These are phyloP conservation scores for Odontamblyopus rebecca DNA, from an alignment of 2,797 vertebrate species.

Conservation along the genomic window DNA sequence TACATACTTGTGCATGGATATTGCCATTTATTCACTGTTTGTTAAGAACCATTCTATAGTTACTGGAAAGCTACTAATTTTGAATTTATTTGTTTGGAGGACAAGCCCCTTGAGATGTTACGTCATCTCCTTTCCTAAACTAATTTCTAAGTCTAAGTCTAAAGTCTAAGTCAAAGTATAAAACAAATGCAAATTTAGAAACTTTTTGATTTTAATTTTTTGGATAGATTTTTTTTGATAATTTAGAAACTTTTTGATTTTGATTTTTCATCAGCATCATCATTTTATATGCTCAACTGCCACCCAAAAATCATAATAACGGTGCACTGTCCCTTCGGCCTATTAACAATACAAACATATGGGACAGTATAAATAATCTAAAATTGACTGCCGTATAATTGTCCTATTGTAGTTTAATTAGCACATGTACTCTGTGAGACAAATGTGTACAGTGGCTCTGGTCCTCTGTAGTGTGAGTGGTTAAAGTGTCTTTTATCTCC, in stretches of 20 bases:
- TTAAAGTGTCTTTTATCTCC: slow-evolving; percentile 35
- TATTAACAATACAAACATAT: background rate
- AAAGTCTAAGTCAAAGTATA: background rate
- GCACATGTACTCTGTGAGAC: background rate
- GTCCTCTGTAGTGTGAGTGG: slow-evolving; percentile 4
- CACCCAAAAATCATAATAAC: background rate
- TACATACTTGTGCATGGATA: too few species aligned
- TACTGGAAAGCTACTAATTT: background rate
- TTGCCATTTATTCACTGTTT: background rate
- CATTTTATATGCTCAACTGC: background rate
- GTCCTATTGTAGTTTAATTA: background rate
- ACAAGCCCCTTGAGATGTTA: too few species aligned
- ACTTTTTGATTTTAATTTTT: too few species aligned
- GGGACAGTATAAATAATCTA: background rate
- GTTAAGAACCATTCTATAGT: background rate
- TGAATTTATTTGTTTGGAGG: too few species aligned
- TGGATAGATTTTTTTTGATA: too few species aligned
- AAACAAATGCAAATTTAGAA: background rate
- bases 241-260: background rate
- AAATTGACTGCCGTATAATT: background rate
- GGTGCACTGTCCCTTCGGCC: background rate
- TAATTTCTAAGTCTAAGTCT: background rate
- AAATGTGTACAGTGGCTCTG: background rate
- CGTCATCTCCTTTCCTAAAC: too few species aligned
- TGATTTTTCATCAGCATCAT: background rate